Percentiles rank a stretch among this genome's conserved stretches.
Evolutionary conservation across 2,888 invertebrate genomes (phyloP).

Genomic region (Acrobasis suavella): DNA sequence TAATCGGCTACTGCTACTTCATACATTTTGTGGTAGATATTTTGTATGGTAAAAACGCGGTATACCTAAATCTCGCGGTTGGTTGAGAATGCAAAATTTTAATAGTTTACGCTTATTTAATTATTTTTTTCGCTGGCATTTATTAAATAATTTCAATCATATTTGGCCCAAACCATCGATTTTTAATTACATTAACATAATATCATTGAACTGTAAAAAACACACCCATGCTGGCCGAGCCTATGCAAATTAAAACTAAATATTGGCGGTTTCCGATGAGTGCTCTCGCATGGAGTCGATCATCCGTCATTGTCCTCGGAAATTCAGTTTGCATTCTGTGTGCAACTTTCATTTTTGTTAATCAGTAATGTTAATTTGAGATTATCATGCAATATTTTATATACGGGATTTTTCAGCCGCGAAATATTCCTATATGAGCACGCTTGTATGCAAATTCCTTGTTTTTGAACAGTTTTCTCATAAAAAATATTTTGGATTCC

Average conservation of each 20-base stretch:
- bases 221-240: background rate
- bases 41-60: too few species aligned
- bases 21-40: too few species aligned
- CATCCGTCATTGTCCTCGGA: slow-evolving; percentile 29
- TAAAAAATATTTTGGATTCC: too few species aligned
- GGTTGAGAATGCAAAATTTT: too few species aligned
- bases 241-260: slow-evolving; percentile 33
- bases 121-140: background rate
- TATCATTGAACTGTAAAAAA: slow-evolving; percentile 18
- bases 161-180: background rate
- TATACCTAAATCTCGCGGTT: too few species aligned
- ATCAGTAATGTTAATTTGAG: slow-evolving; percentile 13
- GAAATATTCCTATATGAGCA: too few species aligned
- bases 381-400: too few species aligned
- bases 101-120: too few species aligned
- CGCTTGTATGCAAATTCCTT: too few species aligned
- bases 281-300: background rate
- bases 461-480: too few species aligned
- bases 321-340: slow-evolving; percentile 26
- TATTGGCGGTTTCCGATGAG: slow-evolving; percentile 29
- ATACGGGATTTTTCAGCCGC: too few species aligned
- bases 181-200: slow-evolving; percentile 19
- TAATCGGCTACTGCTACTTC: too few species aligned
- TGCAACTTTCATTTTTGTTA: slow-evolving; percentile 30
- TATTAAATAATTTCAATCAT: background rate